phyloP scores from a whole-genome alignment of 2,888 invertebrate genomes.

The Tenthredo scrophulariae region DNA sequence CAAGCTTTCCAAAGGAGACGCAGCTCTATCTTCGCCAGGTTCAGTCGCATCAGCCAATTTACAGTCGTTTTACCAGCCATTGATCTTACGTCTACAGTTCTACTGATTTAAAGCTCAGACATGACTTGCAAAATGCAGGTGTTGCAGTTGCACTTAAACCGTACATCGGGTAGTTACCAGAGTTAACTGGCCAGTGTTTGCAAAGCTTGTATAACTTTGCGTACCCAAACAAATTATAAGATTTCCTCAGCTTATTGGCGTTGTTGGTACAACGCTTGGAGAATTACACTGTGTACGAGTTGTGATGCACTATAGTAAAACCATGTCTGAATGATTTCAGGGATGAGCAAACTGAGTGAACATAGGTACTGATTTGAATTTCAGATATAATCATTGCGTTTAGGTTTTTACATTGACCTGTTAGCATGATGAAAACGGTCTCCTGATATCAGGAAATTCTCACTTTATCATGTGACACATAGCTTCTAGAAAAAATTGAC shows the following conservation, averaged over 20 bases:
- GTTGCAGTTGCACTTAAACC: constrained; percentile 26
- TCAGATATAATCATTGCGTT: background rate
- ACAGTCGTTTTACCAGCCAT: background rate
- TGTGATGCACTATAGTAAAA: background rate
- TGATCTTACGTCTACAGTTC: background rate
- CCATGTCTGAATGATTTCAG: background rate
- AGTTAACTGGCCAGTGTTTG: constrained; percentile 36
- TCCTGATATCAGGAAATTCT: background rate
- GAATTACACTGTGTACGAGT: background rate
- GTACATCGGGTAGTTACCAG: background rate
- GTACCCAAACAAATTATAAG: constrained; percentile 21
- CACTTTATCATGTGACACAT: background rate
- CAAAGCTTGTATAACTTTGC: background rate
- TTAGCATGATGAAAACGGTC: background rate
- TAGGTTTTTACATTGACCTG: background rate
- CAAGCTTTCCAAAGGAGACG: background rate
- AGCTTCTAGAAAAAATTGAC: background rate
- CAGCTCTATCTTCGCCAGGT: background rate
- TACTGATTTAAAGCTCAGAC: constrained; percentile 11
- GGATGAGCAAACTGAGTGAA: background rate
- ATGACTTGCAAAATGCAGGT: constrained; percentile 24
- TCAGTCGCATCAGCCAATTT: constrained; percentile 44
- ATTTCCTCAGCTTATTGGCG: constrained; percentile 13
- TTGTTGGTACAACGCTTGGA: background rate
- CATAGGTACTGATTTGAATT: background rate